Base-by-base conservation (phyloP, 1,140 invertebrate genomes). In the Mycetomoellerius zeteki region DNA sequence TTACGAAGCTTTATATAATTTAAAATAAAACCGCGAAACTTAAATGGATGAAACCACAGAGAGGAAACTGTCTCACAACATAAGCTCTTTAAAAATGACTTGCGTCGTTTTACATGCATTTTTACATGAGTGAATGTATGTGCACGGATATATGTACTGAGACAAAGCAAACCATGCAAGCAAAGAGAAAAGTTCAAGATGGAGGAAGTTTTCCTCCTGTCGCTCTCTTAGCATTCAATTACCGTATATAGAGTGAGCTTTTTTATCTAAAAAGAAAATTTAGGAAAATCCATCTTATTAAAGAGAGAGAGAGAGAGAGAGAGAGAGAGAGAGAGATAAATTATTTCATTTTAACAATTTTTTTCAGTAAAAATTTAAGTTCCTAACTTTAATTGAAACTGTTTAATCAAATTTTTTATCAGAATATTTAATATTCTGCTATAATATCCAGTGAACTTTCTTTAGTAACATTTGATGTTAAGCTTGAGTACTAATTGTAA, bases 111-210 rank as follows among this genome's bases (percentile, higher is more conserved):
- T 27, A 21, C 19, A 10, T 69, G 19, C n/a, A 16, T 67, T 2
- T 24, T 3, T 80, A 19, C 7, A 10, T 69, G 10, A 27, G 4
- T 65, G 12, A 14, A n/a, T 16, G 33, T 33, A 6, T 33, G 12
- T 24, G 37, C 30, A 12, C 33, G 3, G 8, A 6, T 78, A 72
- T 72, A 27, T 19, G 7, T 37, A 14, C 16, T 1, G 43, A 19
- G 7, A 43, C 21, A 24, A 50, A 21, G 33, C 30, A 58, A 50
- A 56, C 60, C 27, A 54, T 21, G 21, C 1, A 37, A 72, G 67
- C 50, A 71, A 71, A 82, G 37, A 37, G 33, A 54, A 72, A 82
- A 84, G 27, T 73, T 84, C 80, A 33, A 43, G 21, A 58, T 58
- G 60, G 24, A 58, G 24, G 3, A 72, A 73, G 19, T 82, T 72